phyloP scores from a whole-genome alignment of 1,140 invertebrate species.

The Agrilus planipennis region DNA sequence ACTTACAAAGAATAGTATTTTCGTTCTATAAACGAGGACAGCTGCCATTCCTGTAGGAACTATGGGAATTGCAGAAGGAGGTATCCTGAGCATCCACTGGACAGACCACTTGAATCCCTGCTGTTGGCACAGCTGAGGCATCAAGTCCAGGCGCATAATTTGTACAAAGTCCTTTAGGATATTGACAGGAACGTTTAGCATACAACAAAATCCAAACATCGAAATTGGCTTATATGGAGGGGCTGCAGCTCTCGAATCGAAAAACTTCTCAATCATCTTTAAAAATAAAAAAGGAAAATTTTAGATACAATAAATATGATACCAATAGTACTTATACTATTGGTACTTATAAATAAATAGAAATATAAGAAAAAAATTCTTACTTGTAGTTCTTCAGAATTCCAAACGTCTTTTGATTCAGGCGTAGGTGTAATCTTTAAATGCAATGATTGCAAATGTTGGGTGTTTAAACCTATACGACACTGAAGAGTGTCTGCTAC shows the following conservation, averaged over 20 bases:
- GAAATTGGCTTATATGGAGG: constrained; percentile 84
- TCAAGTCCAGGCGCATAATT: constrained; percentile 73
- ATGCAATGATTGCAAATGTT: constrained; percentile 80
- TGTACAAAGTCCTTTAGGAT: constrained; percentile 86
- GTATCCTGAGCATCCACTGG: constrained; percentile 82
- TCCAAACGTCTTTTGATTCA: constrained; percentile 79
- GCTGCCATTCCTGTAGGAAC: constrained; percentile 75
- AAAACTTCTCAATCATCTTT: constrained; percentile 82
- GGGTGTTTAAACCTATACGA: constrained; percentile 70
- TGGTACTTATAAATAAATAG: no score
- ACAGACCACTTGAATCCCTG: constrained; percentile 63
- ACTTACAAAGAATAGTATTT: constrained; percentile 84
- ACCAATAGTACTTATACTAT: not conserved
- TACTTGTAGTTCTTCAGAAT: constrained; percentile 71
- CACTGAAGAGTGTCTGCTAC: constrained; percentile 71
- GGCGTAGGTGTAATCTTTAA: constrained; percentile 74
- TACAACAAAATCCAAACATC: constrained; percentile 67
- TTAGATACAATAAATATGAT: constrained; percentile 2
- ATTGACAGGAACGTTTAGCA: constrained; percentile 68
- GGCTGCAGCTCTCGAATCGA: constrained; percentile 74
- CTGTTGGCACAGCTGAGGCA: constrained; percentile 52
- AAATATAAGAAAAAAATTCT: constrained; percentile 1
- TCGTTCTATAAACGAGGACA: constrained; percentile 68
- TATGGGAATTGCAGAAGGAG: constrained; percentile 71
- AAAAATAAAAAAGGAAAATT: constrained; percentile 17